Percentiles rank a stretch among this genome's conserved stretches.
phyloP scores from a whole-genome alignment of 2,113 vertebrate species.

The Struthio camelus region DNA sequence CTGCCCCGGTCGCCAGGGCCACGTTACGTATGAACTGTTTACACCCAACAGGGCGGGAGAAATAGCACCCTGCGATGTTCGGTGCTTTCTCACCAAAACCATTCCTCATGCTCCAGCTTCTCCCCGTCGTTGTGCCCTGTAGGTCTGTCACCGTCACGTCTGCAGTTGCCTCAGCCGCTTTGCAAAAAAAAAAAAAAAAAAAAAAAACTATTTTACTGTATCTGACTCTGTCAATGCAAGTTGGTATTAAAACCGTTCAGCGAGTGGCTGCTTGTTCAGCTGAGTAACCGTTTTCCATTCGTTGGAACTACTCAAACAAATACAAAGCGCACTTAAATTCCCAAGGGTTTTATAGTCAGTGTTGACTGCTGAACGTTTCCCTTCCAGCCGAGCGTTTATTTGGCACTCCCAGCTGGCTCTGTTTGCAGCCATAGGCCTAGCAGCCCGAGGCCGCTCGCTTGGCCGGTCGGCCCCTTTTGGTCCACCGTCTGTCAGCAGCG shows the following conservation, averaged over 20 bases:
- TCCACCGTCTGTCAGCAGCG: too few species aligned
- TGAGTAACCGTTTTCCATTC: background rate
- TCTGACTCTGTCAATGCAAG: background rate
- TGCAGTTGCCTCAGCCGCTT: rapidly evolving
- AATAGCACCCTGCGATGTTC: background rate
- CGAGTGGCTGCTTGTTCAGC: background rate
- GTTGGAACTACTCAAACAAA: background rate
- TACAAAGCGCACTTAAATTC: background rate
- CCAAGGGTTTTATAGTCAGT: background rate
- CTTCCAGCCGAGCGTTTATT: background rate
- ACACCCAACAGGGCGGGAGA: background rate
- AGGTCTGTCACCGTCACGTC: background rate
- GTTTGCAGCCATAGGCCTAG: background rate
- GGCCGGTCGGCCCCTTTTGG: too few species aligned
- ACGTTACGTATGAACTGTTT: background rate
- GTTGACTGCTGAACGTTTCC: background rate
- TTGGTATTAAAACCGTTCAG: background rate
- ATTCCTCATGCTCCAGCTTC: background rate
- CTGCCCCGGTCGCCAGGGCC: background rate
- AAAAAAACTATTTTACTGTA: too few species aligned
- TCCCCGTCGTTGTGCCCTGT: background rate
- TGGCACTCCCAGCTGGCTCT: background rate
- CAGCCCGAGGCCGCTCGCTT: too few species aligned
- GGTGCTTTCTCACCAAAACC: background rate
- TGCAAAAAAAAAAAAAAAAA: background rate